Percentiles rank a stretch among this genome's conserved stretches.
Evolutionary conservation across 1,140 invertebrate species (phyloP).

Genomic region (Zaprionus nigranus): DNA sequence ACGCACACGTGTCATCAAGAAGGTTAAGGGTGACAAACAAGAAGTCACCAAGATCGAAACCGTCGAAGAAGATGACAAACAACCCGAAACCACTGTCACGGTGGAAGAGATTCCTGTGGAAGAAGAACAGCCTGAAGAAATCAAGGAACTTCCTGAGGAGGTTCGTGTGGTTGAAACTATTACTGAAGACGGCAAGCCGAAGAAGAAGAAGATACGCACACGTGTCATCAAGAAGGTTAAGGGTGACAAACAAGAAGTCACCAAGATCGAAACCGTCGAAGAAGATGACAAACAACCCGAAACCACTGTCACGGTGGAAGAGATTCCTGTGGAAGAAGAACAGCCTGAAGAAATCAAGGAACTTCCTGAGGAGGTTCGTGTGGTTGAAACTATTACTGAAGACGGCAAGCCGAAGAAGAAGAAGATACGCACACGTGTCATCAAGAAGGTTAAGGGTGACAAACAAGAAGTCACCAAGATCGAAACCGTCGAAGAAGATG

Average conservation of each 20-base stretch:
- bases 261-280: conserved; percentile 48
- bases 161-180: conserved; percentile 72
- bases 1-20: conserved; percentile 60
- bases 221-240: conserved; percentile 71
- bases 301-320: conserved; percentile 38
- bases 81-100: conserved; percentile 56
- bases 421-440: conserved; percentile 44
- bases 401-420: conserved; percentile 41
- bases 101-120: conserved; percentile 56
- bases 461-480: conserved; percentile 50
- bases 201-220: conserved; percentile 72
- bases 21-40: conserved; percentile 73
- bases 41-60: conserved; percentile 78
- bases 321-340: conserved; percentile 33
- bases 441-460: conserved; percentile 45
- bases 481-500: conserved; percentile 42
- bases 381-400: conserved; percentile 28
- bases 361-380: conserved; percentile 35
- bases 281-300: conserved; percentile 35
- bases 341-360: conserved; percentile 33
- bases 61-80: conserved; percentile 61
- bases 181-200: conserved; percentile 64
- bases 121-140: conserved; percentile 49
- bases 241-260: conserved; percentile 46
- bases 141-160: conserved; percentile 79